Evolutionary conservation across 2,113 vertebrate species (phyloP).

Genomic region (Sylvilagus bachmani): DNA sequence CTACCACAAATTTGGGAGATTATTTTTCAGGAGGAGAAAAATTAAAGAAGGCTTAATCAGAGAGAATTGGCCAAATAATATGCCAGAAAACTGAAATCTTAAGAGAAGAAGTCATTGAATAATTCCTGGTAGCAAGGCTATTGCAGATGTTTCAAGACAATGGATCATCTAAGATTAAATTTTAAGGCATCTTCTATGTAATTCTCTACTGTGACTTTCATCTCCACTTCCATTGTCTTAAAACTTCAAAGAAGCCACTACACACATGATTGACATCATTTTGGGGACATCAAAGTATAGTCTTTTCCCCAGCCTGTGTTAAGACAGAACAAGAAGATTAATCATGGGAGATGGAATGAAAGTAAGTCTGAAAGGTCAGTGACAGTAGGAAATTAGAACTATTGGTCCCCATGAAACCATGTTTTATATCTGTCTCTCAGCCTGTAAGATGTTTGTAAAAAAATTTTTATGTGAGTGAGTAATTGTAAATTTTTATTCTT

Average conservation of each 20-base stretch:
- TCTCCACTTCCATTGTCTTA: neutral
- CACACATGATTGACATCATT: neutral
- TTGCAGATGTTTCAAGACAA: neutral
- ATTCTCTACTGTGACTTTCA: neutral
- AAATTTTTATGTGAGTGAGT: too few species aligned
- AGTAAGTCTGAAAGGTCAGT: neutral
- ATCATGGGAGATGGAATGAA: neutral
- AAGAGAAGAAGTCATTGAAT: neutral
- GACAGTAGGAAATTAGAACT: neutral
- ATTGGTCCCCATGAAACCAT: neutral
- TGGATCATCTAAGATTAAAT: neutral
- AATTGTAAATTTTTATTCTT: too few species aligned
- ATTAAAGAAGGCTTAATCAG: neutral
- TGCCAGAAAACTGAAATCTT: neutral
- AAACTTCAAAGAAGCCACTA: neutral
- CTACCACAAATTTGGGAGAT: neutral
- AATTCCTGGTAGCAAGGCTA: neutral
- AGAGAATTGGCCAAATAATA: neutral
- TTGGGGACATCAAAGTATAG: conserved; percentile 14
- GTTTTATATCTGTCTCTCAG: neutral
- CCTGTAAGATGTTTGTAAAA: neutral
- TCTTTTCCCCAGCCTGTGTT: neutral
- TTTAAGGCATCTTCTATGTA: neutral
- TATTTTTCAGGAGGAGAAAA: neutral
- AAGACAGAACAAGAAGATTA: neutral